Conservation (phyloP, 2,888 invertebrate genomes). For the Unio pictorum region DNA sequence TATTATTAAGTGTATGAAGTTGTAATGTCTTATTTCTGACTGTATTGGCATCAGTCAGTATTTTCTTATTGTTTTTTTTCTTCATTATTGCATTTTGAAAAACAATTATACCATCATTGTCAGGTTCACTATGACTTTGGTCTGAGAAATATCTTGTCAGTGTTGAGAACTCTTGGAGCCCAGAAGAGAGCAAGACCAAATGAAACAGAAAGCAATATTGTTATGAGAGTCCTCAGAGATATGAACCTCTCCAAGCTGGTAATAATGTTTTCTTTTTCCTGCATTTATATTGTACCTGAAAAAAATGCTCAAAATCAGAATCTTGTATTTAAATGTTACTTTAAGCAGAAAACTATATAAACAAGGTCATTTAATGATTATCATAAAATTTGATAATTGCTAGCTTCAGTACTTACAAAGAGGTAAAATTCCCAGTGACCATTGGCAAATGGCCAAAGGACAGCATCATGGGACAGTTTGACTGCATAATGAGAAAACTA, state of each 20-base stretch:
- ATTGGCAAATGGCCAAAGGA: no score
- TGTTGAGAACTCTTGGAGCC: constrained; percentile 71
- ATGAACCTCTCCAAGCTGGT: constrained; percentile 72
- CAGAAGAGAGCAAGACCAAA: constrained; percentile 68
- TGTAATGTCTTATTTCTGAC: background rate
- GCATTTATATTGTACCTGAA: background rate
- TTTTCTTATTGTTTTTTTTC: background rate
- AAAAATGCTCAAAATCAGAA: no score
- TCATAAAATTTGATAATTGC: no score
- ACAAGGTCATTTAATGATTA: no score
- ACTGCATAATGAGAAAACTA: no score
- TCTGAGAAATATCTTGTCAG: constrained; percentile 72
- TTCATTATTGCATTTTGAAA: background rate
- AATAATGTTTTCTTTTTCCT: constrained; percentile 66
- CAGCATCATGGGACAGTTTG: no score
- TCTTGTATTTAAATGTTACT: no score
- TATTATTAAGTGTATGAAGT: no score
- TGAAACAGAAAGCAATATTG: constrained; percentile 70
- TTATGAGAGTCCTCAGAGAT: constrained; percentile 71
- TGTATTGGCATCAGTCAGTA: background rate
- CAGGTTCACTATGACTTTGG: constrained; percentile 73
- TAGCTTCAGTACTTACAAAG: no score
- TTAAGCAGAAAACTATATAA: no score
- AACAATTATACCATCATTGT: background rate
- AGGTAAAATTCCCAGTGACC: no score